Base-by-base conservation (phyloP, 2,888 invertebrate species). In the Drosophila nr. fundita region DNA sequence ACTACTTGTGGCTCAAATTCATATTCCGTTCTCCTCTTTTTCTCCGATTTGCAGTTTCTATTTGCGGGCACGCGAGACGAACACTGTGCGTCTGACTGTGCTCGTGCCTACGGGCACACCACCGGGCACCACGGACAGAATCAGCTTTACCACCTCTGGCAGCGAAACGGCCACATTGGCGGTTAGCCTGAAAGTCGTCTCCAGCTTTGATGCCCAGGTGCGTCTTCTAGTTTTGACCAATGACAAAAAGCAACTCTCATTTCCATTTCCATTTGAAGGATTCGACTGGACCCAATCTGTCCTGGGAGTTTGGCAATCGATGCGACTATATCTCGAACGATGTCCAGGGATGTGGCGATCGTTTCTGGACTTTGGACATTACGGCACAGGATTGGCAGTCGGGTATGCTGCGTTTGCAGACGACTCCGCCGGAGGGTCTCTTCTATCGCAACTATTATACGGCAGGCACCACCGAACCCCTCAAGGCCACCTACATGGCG, bases 351-450 rank as follows among this genome's bases (percentile, higher is more conserved):
- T 97, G 97, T 89, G 94, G 94, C 0, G 94, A 95, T 79, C 94
- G 95, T 59, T 93, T 94, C 48, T 97, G 97, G 97, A 95, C 95
- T 8, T 93, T 96, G 2, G 95, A 96, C 67, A 93, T 96, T 21
- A 94, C 94, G 0, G 95, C 96, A 1, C 95, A 95, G 85, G 97
- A 97, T 88, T 92, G 93, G 70, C 94, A 94, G 54, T 95, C 95
- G 84, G 96, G 96, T 77, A 93, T 96, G 1, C 92, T 96, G 66
- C 94, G 95, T 0, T 82, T 96, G 4, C 94, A 94, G 15, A 94
- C 95, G 0, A 93, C 94, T 1, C 95, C 96, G 0, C 85, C 93
- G 24, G 81, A 84, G 8, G 96, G 96, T 0, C 83, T 97, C 36
- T 93, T 94, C 54, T 95, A 96, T 82, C 94, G 94, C 36, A 94